Evolutionary conservation across 2,888 invertebrate species (phyloP).

Genomic region (Pegoplata infirma): DNA sequence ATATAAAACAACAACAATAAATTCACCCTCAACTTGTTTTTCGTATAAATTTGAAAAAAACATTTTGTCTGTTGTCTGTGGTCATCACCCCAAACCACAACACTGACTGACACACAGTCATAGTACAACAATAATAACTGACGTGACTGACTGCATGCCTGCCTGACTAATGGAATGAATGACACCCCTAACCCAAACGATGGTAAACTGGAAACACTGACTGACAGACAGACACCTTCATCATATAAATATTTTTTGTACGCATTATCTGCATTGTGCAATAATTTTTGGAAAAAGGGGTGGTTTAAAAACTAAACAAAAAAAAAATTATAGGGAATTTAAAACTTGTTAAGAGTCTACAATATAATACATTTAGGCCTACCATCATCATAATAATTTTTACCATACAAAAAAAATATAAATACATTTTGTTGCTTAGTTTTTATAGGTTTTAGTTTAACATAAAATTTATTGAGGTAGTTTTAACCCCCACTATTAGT

Average conservation of each 20-base stretch:
- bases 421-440: not conserved
- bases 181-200: not conserved
- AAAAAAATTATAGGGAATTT: not conserved
- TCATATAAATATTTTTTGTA: constrained; percentile 1
- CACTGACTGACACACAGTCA: constrained; percentile 23
- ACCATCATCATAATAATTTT: no score
- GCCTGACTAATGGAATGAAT: not conserved
- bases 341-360: constrained; percentile 7
- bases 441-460: constrained; percentile 29
- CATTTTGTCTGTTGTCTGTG: constrained; percentile 59
- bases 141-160: not conserved
- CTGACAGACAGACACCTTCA: constrained; percentile 15
- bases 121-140: no score
- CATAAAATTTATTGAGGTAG: constrained; percentile 47
- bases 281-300: constrained; percentile 4
- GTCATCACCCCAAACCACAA: constrained; percentile 59
- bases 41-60: constrained; percentile 36
- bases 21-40: constrained; percentile 43
- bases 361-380: not conserved
- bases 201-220: not conserved
- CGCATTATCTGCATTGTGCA: constrained; percentile 38
- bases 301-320: constrained; percentile 10
- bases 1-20: not conserved
- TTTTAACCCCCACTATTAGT: not conserved
- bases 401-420: not conserved